Percentiles rank a stretch among this genome's conserved stretches.
Evolutionary conservation across 2,797 vertebrate genomes (phyloP).

Genomic region (Hydrolagus colliei): DNA sequence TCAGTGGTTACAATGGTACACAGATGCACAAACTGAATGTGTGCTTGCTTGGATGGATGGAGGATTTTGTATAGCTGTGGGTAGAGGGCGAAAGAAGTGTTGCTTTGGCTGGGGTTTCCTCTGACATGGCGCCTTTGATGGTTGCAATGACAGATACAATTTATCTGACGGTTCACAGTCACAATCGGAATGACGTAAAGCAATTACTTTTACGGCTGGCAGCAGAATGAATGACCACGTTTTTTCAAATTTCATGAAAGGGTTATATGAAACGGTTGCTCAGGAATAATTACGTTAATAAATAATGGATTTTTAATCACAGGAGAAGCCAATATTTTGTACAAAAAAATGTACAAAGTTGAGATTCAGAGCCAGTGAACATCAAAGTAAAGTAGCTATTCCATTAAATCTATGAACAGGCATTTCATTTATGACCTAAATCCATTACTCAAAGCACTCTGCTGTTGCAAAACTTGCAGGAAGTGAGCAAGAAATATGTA

Average conservation of each 20-base stretch:
- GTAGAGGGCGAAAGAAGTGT: not conserved
- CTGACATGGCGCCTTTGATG: not conserved
- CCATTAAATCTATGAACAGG: not conserved
- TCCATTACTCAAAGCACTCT: too few species aligned
- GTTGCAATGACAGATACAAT: not conserved
- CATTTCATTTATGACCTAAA: too few species aligned
- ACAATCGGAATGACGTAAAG: not conserved
- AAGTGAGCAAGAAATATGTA: not conserved
- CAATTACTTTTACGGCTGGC: not conserved
- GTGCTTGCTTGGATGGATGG: not conserved
- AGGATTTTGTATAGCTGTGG: not conserved
- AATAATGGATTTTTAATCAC: not conserved
- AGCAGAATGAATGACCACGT: not conserved
- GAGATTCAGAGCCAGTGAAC: not conserved
- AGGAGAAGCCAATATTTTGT: not conserved
- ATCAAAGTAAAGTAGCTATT: not conserved
- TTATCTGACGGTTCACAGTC: not conserved
- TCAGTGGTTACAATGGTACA: not conserved
- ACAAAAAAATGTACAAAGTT: not conserved
- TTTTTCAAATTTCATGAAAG: not conserved
- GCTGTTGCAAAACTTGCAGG: not conserved
- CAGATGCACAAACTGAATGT: not conserved
- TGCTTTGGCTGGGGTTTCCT: not conserved
- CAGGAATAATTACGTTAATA: not conserved
- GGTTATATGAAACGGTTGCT: too few species aligned